A percentile compares a stretch with the other conserved stretches of the same genome.
phyloP scores from a whole-genome alignment of 2,797 vertebrate genomes.

The Masticophis lateralis region DNA sequence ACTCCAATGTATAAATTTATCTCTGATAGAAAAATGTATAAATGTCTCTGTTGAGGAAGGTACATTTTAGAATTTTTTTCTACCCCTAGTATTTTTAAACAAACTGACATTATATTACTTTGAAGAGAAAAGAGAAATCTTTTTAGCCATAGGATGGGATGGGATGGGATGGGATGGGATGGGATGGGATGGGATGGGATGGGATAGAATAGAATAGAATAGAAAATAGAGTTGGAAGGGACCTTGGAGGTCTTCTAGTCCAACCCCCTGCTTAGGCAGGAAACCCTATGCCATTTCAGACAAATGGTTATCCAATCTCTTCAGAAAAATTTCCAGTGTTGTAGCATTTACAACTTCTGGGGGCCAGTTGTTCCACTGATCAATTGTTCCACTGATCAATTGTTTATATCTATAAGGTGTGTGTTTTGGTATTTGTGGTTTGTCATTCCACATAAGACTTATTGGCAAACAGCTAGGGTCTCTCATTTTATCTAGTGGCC shows the following conservation, averaged over 20 bases:
- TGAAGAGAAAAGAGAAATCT: slow-evolving; percentile 23
- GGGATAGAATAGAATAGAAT: too few relatives aligned
- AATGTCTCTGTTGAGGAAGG: slow-evolving; percentile 63
- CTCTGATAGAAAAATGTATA: slow-evolving; percentile 11
- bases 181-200: rapidly evolving
- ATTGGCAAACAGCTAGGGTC: slow-evolving; percentile 35
- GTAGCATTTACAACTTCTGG: too few relatives aligned
- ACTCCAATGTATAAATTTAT: slow-evolving; percentile 55
- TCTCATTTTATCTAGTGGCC: slow-evolving; percentile 44
- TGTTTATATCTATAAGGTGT: not conserved
- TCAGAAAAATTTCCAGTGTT: too few relatives aligned
- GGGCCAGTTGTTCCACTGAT: too few relatives aligned
- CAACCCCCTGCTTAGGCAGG: too few relatives aligned
- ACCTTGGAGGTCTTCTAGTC: too few relatives aligned
- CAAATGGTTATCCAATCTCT: too few relatives aligned
- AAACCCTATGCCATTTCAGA: too few relatives aligned
- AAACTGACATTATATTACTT: slow-evolving; percentile 59
- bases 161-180: too few relatives aligned
- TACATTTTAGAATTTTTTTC: slow-evolving; percentile 46
- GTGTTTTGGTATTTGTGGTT: not conserved
- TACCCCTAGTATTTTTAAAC: slow-evolving; percentile 60
- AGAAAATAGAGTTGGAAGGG: too few relatives aligned
- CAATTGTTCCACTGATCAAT: too few relatives aligned
- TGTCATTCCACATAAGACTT: not conserved
- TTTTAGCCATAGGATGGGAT: not conserved